Evolutionary conservation across 2,797 vertebrate genomes (phyloP).

Genomic region (Cyprinella venusta): DNA sequence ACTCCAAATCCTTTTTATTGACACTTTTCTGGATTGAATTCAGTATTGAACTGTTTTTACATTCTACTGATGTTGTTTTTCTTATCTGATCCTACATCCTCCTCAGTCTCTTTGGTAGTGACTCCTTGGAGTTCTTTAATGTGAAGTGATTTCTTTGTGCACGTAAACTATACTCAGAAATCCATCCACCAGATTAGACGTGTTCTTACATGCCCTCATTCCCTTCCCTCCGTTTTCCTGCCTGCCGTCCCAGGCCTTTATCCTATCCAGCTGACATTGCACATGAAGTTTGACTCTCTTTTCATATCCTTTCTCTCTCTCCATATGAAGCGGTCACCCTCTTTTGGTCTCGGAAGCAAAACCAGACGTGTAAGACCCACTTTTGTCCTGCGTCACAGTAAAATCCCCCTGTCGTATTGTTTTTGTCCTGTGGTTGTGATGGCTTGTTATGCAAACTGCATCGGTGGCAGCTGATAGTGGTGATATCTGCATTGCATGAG

Average conservation of each 20-base stretch:
- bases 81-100: constrained; percentile 28
- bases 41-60: neutral
- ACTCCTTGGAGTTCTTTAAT: constrained; percentile 4
- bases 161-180: constrained; percentile 36
- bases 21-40: neutral
- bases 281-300: constrained; percentile 62
- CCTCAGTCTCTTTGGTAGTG: constrained; percentile 34
- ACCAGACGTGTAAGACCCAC: constrained; percentile 97
- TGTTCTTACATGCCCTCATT: constrained; percentile 35
- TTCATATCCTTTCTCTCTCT: constrained; percentile 61
- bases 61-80: neutral
- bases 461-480: constrained; percentile 32
- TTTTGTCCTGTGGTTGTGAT: neutral
- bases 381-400: constrained; percentile 58
- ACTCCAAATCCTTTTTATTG: neutral
- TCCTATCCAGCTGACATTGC: constrained; percentile 20
- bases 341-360: constrained; percentile 94
- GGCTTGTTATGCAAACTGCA: constrained; percentile 26
- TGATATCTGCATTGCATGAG: constrained; percentile 38
- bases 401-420: neutral
- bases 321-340: constrained; percentile 88
- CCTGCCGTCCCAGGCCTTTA: neutral
- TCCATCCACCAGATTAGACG: constrained; percentile 36
- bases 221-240: neutral
- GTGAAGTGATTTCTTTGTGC: constrained; percentile 34